Evolutionary conservation across 2,113 vertebrate genomes (phyloP).

Genomic region (Camelus dromedarius): DNA sequence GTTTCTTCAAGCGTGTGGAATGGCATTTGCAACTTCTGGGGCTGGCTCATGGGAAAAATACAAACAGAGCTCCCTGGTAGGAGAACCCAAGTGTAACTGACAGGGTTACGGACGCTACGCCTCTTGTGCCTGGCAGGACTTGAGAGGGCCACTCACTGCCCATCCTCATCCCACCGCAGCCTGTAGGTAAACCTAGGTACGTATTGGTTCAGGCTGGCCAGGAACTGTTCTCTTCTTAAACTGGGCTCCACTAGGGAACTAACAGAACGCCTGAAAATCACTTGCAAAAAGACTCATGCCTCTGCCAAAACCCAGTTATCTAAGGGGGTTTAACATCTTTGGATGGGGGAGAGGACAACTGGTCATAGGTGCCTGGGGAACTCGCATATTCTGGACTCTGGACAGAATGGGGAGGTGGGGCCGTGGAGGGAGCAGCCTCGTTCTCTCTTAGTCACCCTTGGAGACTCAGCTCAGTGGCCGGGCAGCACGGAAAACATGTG

Average conservation of each 20-base stretch:
- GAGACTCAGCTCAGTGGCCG: slow-evolving; percentile 50
- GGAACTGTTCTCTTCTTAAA: not conserved
- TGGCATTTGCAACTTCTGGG: slow-evolving; percentile 14
- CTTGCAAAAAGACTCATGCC: not conserved
- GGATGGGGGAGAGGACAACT: not conserved
- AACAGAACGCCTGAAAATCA: not conserved
- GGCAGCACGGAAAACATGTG: slow-evolving; percentile 14
- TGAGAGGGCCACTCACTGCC: not conserved
- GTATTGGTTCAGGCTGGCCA: not conserved
- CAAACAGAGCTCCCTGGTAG: not conserved
- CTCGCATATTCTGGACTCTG: not conserved
- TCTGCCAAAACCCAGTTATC: not conserved
- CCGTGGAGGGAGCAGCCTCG: not conserved
- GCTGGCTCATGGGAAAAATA: not conserved
- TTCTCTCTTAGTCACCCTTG: slow-evolving; percentile 49
- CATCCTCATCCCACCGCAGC: not conserved
- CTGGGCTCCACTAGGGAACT: not conserved
- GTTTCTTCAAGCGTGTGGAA: not conserved
- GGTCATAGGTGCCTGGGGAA: not conserved
- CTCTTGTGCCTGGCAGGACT: not conserved
- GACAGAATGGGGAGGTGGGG: slow-evolving; percentile 8
- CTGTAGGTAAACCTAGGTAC: not conserved
- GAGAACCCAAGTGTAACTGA: not conserved
- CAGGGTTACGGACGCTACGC: not conserved
- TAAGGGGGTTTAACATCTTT: slow-evolving; percentile 15